phyloP scores from a whole-genome alignment of 2,113 vertebrate species.

The Amazona vittata region DNA sequence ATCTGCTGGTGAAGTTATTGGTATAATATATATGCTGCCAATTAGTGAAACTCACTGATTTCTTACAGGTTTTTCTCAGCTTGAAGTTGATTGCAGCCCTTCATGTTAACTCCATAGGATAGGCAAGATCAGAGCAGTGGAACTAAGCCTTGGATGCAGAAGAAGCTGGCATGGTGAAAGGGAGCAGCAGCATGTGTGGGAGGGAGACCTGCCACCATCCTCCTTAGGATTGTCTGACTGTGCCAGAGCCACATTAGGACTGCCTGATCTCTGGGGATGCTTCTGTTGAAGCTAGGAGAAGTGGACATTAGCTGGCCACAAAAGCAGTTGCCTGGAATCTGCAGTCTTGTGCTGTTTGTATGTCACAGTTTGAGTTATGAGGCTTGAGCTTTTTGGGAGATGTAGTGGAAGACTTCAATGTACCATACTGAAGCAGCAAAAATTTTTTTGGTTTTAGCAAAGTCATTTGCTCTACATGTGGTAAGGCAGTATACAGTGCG shows the following conservation, averaged over 20 bases:
- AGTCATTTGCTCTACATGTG: not conserved
- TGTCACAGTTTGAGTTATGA: not conserved
- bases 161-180: not conserved
- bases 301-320: not conserved
- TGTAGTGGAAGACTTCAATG: not conserved
- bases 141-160: not conserved
- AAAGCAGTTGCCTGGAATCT: not conserved
- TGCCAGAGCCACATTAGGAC: not conserved
- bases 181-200: not conserved
- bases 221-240: not conserved
- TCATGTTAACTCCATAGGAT: not conserved
- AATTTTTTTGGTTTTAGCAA: not conserved
- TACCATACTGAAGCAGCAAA: not conserved
- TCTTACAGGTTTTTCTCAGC: not conserved
- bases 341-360: not conserved
- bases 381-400: not conserved
- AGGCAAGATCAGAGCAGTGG: not conserved
- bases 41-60: not conserved
- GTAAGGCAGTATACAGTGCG: not conserved
- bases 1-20: constrained; percentile 42
- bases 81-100: not conserved
- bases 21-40: constrained; percentile 25
- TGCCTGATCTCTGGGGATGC: not conserved
- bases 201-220: not conserved
- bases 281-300: not conserved